Evolutionary conservation across 2,888 invertebrate species (phyloP).

Genomic region (Drosophila greeni): DNA sequence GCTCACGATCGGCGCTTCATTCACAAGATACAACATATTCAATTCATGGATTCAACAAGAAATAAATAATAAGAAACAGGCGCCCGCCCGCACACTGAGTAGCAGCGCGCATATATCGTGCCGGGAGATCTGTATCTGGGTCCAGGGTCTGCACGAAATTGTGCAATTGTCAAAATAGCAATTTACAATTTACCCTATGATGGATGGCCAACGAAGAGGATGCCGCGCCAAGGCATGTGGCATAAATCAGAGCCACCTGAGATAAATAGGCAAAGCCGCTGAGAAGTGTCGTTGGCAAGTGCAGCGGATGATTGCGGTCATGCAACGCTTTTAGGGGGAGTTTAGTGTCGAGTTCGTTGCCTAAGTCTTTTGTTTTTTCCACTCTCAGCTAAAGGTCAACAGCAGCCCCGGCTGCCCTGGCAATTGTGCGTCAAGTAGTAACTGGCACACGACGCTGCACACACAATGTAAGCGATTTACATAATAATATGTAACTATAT

Average conservation of each 20-base stretch:
- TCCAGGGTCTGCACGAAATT: constrained; percentile 64
- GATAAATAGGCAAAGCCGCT: constrained; percentile 38
- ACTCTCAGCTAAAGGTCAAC: constrained; percentile 58
- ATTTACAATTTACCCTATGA: constrained; percentile 58
- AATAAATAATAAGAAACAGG: constrained; percentile 34
- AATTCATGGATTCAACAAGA: constrained; percentile 59
- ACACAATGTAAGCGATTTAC: constrained; percentile 69
- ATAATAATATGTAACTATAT: constrained; percentile 68
- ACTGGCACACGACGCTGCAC: constrained; percentile 63
- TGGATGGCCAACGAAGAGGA: constrained; percentile 35
- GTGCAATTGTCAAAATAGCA: constrained; percentile 73
- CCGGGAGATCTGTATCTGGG: constrained; percentile 63
- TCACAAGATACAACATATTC: constrained; percentile 49
- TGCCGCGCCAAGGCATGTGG: constrained; percentile 31
- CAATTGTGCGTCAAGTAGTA: constrained; percentile 45
- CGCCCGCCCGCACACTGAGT: constrained; percentile 58
- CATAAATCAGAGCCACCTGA: constrained; percentile 57
- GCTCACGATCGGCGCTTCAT: constrained; percentile 59
- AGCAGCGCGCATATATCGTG: constrained; percentile 49
- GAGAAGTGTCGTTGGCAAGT: constrained; percentile 47
- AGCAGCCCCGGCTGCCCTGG: constrained; percentile 52
- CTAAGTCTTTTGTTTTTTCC: constrained; percentile 66
- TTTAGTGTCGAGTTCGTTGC: constrained; percentile 64
- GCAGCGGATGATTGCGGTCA: constrained; percentile 50
- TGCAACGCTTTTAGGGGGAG: constrained; percentile 48